Conservation (phyloP, 2,113 vertebrate species). For the Andinoacara biseriatus region DNA sequence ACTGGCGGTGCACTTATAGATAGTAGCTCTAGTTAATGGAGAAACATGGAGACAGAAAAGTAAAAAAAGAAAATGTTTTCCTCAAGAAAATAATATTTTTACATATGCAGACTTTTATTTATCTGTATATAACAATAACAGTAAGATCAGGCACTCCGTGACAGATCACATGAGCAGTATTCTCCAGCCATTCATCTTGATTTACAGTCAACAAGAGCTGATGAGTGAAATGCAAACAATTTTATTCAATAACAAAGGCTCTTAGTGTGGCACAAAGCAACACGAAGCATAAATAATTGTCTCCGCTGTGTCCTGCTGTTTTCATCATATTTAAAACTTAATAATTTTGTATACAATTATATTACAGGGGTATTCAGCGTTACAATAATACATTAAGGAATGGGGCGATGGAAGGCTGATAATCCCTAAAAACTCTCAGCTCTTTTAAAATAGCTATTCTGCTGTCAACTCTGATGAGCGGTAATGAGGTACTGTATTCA, state of each 20-base stretch:
- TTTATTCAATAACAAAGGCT: conserved; percentile 45
- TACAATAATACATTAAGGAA: neutral
- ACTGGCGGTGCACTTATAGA: conserved; percentile 19
- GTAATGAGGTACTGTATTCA: conserved; percentile 2
- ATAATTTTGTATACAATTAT: neutral
- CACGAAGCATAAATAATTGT: conserved; percentile 21
- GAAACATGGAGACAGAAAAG: neutral
- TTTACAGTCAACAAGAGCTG: conserved; percentile 72
- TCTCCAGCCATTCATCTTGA: conserved; percentile 25
- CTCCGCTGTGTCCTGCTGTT: neutral
- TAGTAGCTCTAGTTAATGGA: conserved; percentile 4
- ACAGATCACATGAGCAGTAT: conserved; percentile 20
- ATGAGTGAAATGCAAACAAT: conserved; percentile 53
- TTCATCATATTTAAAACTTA: neutral
- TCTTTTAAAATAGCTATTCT: neutral
- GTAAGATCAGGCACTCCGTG: neutral
- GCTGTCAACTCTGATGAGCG: neutral
- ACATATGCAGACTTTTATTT: conserved; percentile 50
- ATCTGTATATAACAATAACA: conserved; percentile 71
- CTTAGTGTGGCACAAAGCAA: neutral
- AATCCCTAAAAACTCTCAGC: neutral
- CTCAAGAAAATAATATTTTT: neutral
- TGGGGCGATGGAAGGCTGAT: neutral
- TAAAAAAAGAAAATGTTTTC: neutral
- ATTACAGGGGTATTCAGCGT: neutral